Evolutionary conservation across 2,888 invertebrate genomes (phyloP), one percentile per base, ranked within the genome.

Genomic region (Caenorhabditis sulstoni): DNA sequence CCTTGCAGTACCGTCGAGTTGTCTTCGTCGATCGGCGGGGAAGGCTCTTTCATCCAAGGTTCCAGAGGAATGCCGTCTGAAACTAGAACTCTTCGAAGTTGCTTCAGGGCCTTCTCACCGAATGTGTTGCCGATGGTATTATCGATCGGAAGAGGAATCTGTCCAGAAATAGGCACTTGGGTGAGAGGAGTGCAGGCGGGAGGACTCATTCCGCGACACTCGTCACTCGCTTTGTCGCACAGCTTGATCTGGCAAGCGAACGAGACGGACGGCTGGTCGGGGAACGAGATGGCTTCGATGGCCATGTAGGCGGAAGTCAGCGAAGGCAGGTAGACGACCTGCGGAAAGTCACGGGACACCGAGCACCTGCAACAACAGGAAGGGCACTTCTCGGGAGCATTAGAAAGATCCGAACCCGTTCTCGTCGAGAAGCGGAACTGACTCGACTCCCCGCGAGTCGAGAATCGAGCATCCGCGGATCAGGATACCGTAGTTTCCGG

Each of bases 171-270:
- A 1, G 71, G 74, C 2, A 74, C 41, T 35, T 65, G 74, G 0
- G 74, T 59, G 39, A 66, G 47, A 14, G 74, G 66, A 39, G 65
- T 79, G 45, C 79, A 79, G 3, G 58, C 39, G 1, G 79, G 79
- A 2, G 80, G 80, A 37, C 87, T 83, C 53, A 89, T 79, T 16
- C 87, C 89, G 14, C 79, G 61, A 82, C 89, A 89, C 44, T 88
- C 87, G 45, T 86, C 84, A 39, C 85, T 85, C n/a, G 76, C 64
- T 47, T 87, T 87, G 59, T 85, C 87, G 81, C 89, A 89, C 11
- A 86, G 65, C 52, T 87, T 82, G 23, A 89, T 87, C 62, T 89
- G 88, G 50, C 89, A 89, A 8, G 85, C 83, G 75, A 89, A 89
- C 41, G 81, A 83, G 52, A 89, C 73, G 37, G 84, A 81, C 12